Evolutionary conservation across 2,888 invertebrate genomes (phyloP).

Genomic region (Andrena bicolor): DNA sequence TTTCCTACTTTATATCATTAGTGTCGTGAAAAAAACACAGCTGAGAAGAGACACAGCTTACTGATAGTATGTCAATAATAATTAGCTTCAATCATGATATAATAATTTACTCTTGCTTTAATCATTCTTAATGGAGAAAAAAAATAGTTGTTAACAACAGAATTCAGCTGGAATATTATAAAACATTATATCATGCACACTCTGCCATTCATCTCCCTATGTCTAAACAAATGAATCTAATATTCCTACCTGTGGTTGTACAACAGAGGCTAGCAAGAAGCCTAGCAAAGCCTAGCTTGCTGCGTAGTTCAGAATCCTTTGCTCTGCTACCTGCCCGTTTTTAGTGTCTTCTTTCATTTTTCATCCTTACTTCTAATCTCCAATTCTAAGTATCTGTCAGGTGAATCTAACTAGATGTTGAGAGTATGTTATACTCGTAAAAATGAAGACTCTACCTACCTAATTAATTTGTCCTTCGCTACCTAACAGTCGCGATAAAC

Average conservation of each 20-base stretch:
- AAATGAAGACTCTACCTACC: slow-evolving; percentile 47
- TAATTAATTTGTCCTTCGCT: slow-evolving; percentile 38
- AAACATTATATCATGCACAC: slow-evolving; percentile 70
- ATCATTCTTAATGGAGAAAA: slow-evolving; percentile 3
- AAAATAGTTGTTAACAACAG: slow-evolving; percentile 42
- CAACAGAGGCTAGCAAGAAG: slow-evolving; percentile 78
- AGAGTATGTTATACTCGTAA: slow-evolving; percentile 16
- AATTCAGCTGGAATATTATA: slow-evolving; percentile 59
- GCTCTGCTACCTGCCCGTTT: slow-evolving; percentile 83
- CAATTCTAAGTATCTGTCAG: slow-evolving; percentile 62
- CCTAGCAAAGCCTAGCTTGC: slow-evolving; percentile 79
- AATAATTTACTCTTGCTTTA: slow-evolving; percentile 11
- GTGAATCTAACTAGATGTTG: slow-evolving; percentile 50
- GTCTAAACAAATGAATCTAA: slow-evolving; percentile 77
- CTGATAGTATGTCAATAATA: slow-evolving; percentile 17
- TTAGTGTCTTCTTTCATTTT: slow-evolving; percentile 73
- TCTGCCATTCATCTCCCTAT: slow-evolving; percentile 68
- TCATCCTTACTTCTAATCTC: slow-evolving; percentile 70
- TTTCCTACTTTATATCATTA: background rate
- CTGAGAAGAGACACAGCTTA: slow-evolving; percentile 29
- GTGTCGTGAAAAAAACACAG: slow-evolving; percentile 12
- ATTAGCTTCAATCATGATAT: slow-evolving; percentile 20
- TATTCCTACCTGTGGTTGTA: slow-evolving; percentile 80
- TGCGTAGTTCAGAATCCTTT: slow-evolving; percentile 77
- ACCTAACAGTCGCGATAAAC: slow-evolving; percentile 54